A percentile compares a stretch with the other conserved stretches of the same genome.
Conservation (phyloP, 2,797 vertebrate genomes). For the Loriculus beryllinus region DNA sequence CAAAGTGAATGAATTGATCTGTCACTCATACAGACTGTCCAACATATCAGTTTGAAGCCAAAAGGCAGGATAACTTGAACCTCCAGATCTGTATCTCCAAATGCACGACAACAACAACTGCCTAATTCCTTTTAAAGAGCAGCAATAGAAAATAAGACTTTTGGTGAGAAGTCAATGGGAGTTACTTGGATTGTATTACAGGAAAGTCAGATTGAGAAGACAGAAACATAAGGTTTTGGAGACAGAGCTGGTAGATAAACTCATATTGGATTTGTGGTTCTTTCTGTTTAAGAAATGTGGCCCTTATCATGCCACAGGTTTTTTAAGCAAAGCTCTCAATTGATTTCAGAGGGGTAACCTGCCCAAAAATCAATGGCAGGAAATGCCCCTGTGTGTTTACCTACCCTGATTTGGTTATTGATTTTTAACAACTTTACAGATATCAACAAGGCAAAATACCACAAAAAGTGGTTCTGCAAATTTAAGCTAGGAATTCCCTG, state of each 20-base stretch:
- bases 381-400: not conserved
- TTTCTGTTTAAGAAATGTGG: not conserved
- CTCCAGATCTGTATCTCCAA: not conserved
- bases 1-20: not conserved
- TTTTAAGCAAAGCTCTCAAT: conserved; percentile 24
- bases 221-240: not conserved
- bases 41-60: not conserved
- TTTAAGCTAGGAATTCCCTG: not conserved
- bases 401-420: not conserved
- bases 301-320: not conserved
- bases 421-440: conserved; percentile 31
- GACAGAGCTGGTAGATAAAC: not conserved
- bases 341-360: conserved; percentile 10
- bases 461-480: not conserved
- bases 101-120: not conserved
- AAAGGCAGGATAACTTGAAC: not conserved
- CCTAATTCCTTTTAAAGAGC: not conserved
- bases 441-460: not conserved
- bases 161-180: not conserved
- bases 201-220: not conserved
- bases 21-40: not conserved
- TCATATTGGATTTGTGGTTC: not conserved
- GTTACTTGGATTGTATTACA: not conserved
- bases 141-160: not conserved
- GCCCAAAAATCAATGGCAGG: conserved; percentile 10